Evolutionary conservation across 2,888 invertebrate species (phyloP), one percentile per base, ranked within the genome.

Genomic region (Phyllotreta striolata): DNA sequence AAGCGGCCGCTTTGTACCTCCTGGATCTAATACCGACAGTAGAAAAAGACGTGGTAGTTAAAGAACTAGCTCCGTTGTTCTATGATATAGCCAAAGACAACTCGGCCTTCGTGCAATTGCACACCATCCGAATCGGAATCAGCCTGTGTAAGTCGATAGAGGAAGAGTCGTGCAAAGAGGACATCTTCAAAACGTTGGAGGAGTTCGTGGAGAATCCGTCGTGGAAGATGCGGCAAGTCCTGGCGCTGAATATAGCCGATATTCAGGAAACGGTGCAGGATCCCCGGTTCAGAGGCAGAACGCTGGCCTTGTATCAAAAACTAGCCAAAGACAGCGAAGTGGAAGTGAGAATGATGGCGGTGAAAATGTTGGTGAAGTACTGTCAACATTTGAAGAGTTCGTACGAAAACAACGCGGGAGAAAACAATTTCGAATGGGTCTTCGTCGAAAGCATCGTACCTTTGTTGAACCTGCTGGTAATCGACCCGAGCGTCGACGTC

Each of bases 21-120:
- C 57, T 75, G 2, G 74, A 76, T 8, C 73, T 80, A 24, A 73
- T 77, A 3, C 63, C 67, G 12, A 64, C 74, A 0, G 58, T 79
- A 10, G 78, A 80, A 49, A 66, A 72, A 9, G 71, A 78, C n/a
- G 63, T 73, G 55, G 57, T 79, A 3, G 74, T 72, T 58, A 71
- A 72, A 13, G 78, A 80, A 52, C 74, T 80, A 63, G 70, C 80
- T 13, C 76, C 79, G 1, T 70, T 79, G 40, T 78, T 79, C 58
- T 72, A 75, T 43, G 74, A 76, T 49, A 72, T 80, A 39, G 68
- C 75, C 1, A 72, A 76, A 47, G 80, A 80, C 66, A 73, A 76
- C 14, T 77, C 77, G 72, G 80, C 80, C 67, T 74, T 77, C 3
- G 78, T 80, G 0, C 63, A 68, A 55, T 63, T 66, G 10, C 57